Evolutionary conservation across 64 coral and sea anemone species (phyloP).

Genomic region (Pocillopora verrucosa): DNA sequence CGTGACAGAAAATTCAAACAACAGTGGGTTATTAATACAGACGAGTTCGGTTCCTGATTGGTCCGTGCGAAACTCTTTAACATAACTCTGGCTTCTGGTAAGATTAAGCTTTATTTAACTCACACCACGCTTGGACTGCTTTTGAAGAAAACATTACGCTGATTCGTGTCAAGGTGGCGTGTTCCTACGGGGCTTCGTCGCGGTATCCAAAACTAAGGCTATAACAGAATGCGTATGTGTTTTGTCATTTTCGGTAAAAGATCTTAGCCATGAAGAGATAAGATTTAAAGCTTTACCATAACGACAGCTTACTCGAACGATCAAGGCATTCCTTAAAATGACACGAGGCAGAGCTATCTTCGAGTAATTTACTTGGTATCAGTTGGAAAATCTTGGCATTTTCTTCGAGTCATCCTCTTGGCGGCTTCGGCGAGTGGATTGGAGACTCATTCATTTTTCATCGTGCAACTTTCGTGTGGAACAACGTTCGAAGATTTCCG

Average conservation of each 20-base stretch:
- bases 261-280: neutral
- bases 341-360: conserved; percentile 11
- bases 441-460: neutral
- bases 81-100: conserved; percentile 16
- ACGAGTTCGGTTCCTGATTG: neutral
- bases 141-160: neutral
- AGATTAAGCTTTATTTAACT: conserved; percentile 2
- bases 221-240: neutral
- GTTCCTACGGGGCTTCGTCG: neutral
- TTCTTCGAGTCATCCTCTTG: neutral
- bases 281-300: neutral
- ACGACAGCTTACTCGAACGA: conserved; percentile 9
- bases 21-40: conserved; percentile 21
- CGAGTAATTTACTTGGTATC: neutral
- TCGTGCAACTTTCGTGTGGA: neutral
- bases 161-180: neutral
- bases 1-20: conserved; percentile 43
- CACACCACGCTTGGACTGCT: conserved; percentile 18
- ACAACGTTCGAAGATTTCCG: conserved; percentile 11
- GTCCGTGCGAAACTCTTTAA: conserved; percentile 17
- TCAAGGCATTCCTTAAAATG: neutral
- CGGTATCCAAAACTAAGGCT: neutral
- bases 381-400: neutral
- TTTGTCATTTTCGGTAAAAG: neutral
- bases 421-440: neutral